phyloP scores from a whole-genome alignment of 2,113 vertebrate species.

The Rutilus rutilus region DNA sequence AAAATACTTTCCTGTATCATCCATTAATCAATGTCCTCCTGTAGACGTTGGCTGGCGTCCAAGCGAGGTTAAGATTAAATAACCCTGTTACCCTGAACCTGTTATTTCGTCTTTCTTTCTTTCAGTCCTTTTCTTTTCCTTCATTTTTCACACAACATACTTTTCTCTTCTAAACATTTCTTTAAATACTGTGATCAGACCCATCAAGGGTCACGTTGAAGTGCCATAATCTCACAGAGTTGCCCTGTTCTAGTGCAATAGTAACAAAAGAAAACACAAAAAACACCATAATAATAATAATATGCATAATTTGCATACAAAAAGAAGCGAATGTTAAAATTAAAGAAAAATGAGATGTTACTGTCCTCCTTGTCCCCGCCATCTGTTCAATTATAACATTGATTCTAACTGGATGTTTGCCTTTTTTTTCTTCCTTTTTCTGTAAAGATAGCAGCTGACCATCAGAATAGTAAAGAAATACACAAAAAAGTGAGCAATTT shows the following conservation, averaged over 20 bases:
- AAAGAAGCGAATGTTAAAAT: conserved; percentile 1
- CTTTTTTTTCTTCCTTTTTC: background rate
- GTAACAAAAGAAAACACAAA: background rate
- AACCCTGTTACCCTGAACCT: background rate
- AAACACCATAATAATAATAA: conserved; percentile 7
- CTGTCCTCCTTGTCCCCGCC: background rate
- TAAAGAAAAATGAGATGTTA: background rate
- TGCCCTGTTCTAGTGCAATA: conserved; percentile 53
- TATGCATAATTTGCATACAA: background rate
- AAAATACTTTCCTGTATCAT: conserved; percentile 26
- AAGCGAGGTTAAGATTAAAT: conserved; percentile 35
- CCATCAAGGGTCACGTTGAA: conserved; percentile 38
- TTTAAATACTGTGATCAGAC: conserved; percentile 46
- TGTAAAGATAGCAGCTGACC: conserved; percentile 20
- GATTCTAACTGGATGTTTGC: conserved; percentile 13
- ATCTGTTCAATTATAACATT: background rate
- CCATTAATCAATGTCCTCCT: conserved; percentile 41
- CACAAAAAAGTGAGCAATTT: conserved; percentile 31
- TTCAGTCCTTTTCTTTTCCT: background rate
- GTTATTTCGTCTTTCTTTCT: conserved; percentile 30
- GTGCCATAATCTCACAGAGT: conserved; percentile 44
- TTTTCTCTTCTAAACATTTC: conserved; percentile 32
- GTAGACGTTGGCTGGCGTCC: conserved; percentile 62
- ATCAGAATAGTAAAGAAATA: conserved; percentile 19
- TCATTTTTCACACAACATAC: conserved; percentile 7